phyloP scores from a whole-genome alignment of 2,797 vertebrate genomes.

The Otus scops region DNA sequence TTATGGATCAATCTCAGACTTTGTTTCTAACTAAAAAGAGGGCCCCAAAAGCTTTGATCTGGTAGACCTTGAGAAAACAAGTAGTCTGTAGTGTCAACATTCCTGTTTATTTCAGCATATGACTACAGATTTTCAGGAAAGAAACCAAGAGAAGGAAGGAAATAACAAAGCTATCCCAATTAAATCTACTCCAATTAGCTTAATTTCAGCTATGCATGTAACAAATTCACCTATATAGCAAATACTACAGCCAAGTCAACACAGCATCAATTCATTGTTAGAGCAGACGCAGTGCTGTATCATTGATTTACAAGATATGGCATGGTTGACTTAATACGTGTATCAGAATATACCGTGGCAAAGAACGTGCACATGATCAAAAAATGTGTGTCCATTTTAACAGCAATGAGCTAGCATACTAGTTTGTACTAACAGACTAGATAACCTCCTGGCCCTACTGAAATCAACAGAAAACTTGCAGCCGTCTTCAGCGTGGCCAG shows the following conservation, averaged over 20 bases:
- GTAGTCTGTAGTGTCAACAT: background rate
- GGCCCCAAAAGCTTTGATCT: background rate
- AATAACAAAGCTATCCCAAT: background rate
- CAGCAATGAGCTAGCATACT: fast-evolving
- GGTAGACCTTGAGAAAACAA: background rate
- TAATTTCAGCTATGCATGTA: background rate
- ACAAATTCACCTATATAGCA: background rate
- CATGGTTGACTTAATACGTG: fast-evolving
- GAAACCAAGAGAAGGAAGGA: background rate
- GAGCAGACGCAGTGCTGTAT: background rate
- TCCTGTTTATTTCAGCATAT: background rate
- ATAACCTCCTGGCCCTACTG: background rate
- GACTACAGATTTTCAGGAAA: background rate
- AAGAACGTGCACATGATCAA: background rate
- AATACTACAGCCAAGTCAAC: background rate
- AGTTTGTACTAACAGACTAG: background rate
- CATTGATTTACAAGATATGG: fast-evolving
- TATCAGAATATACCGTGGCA: background rate
- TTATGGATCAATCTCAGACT: background rate
- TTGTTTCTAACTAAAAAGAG: background rate
- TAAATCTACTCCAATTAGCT: background rate
- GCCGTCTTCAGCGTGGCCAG: fast-evolving
- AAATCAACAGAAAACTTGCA: background rate
- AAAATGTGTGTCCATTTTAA: background rate
- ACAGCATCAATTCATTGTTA: background rate